phyloP scores from a whole-genome alignment of 2,113 vertebrate genomes.

The Strigops habroptila region DNA sequence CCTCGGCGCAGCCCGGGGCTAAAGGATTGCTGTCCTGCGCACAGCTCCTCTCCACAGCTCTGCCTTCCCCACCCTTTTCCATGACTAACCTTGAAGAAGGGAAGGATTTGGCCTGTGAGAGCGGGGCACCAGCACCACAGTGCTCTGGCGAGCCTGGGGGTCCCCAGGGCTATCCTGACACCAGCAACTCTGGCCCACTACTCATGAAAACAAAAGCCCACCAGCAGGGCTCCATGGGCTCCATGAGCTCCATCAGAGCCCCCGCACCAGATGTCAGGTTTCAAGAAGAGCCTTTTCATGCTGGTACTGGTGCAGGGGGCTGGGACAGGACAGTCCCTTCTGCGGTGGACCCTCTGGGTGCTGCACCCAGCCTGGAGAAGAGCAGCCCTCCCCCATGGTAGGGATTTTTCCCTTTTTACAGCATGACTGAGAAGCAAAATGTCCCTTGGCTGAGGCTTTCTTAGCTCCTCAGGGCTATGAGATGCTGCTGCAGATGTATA shows the following conservation, averaged over 20 bases:
- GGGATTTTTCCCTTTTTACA: not conserved
- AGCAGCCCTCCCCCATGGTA: no score
- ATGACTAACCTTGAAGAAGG: not conserved
- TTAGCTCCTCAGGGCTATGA: not conserved
- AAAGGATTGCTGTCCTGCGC: not conserved
- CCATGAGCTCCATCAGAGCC: not conserved
- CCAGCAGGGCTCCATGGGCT: not conserved
- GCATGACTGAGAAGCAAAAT: accelerated
- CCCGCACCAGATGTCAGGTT: not conserved
- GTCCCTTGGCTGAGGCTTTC: not conserved
- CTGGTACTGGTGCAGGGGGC: not conserved
- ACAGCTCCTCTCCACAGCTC: not conserved
- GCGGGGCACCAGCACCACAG: accelerated
- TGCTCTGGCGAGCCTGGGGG: not conserved
- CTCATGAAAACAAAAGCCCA: not conserved
- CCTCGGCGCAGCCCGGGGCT: accelerated
- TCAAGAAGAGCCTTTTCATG: not conserved
- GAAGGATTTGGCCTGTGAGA: not conserved
- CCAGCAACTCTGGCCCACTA: not conserved
- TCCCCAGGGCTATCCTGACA: not conserved
- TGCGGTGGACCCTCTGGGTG: no score
- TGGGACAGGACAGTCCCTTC: not conserved
- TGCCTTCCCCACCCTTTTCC: not conserved
- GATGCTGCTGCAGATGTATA: accelerated
- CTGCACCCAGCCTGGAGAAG: no score